These are phyloP conservation scores for Oryctolagus cuniculus DNA, from an alignment of 2,113 vertebrate genomes.

Conservation along the genomic window DNA sequence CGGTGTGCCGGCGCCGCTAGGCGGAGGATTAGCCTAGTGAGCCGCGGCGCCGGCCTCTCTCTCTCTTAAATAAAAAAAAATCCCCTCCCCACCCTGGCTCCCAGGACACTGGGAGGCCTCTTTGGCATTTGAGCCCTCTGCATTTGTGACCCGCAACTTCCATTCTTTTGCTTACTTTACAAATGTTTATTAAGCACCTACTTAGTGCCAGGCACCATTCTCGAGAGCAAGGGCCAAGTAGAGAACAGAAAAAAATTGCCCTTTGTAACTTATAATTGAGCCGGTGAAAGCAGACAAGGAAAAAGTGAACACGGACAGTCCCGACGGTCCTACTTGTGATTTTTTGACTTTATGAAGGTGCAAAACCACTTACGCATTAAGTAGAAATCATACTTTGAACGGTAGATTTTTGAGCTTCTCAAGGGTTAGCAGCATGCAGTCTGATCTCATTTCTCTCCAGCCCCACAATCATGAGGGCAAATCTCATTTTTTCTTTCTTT, in stretches of 20 bases:
- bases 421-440: neutral
- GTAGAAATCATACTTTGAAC: neutral
- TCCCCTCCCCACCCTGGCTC: neutral
- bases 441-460: neutral
- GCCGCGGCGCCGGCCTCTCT: no score
- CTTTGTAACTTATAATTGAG: neutral
- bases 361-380: neutral
- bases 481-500: neutral
- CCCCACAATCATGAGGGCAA: neutral
- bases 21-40: no score
- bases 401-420: no score
- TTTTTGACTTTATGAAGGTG: neutral
- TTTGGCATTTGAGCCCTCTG: neutral
- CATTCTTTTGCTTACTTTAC: neutral
- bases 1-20: no score
- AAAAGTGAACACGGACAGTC: neutral
- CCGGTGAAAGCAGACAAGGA: neutral
- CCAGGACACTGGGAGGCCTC: neutral
- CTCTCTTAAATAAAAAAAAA: neutral
- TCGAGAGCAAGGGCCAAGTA: neutral
- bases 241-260: neutral
- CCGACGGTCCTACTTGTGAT: neutral
- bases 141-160: neutral
- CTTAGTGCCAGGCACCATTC: neutral
- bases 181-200: neutral